Percentiles rank a stretch among this genome's conserved stretches.
Evolutionary conservation across 2,113 vertebrate genomes (phyloP).

Genomic region (Callaeas wilsoni): DNA sequence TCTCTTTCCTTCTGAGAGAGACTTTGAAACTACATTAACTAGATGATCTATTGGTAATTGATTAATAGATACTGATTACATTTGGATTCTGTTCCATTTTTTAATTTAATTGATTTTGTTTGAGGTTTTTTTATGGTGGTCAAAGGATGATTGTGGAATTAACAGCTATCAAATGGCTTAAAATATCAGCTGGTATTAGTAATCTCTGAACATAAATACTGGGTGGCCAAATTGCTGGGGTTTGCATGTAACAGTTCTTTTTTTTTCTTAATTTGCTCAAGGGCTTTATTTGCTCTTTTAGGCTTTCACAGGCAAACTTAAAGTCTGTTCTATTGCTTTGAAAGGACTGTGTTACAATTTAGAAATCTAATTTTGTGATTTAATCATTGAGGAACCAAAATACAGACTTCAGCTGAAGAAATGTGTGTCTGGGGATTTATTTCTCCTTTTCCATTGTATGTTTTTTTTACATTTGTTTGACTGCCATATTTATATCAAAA

Average conservation of each 20-base stretch:
- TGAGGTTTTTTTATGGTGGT: background rate
- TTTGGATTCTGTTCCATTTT: background rate
- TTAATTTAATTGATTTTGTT: background rate
- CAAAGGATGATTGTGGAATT: background rate
- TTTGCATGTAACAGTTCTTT: background rate
- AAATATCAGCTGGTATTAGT: background rate
- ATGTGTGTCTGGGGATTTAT: background rate
- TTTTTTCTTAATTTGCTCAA: background rate
- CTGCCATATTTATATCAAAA: background rate
- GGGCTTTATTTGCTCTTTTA: background rate
- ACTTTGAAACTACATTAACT: background rate
- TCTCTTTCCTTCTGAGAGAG: background rate
- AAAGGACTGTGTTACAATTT: background rate
- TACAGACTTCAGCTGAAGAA: background rate
- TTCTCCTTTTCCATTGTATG: background rate
- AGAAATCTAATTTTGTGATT: background rate
- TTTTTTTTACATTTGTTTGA: background rate
- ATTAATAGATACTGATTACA: background rate
- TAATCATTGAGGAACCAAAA: background rate
- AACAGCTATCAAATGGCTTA: background rate
- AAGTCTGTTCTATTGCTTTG: background rate
- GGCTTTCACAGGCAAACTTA: background rate
- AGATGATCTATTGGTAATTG: background rate
- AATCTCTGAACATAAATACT: background rate
- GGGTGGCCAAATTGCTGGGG: background rate